Evolutionary conservation across 2,797 vertebrate genomes (phyloP).

Genomic region (Enteromius mattozi): DNA sequence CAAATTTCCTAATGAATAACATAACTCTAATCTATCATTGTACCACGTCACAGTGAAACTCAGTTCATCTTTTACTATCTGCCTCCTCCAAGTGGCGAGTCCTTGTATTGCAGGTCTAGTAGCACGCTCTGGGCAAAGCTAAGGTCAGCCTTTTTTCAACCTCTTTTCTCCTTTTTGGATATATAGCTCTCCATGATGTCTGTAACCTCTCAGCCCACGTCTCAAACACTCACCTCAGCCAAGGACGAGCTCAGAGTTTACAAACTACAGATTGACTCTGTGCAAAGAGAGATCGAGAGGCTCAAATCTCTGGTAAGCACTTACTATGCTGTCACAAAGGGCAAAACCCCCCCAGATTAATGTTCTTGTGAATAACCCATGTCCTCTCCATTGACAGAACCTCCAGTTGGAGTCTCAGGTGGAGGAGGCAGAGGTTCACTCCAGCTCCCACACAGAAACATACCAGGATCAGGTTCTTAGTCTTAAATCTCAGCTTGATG

Average conservation of each 20-base stretch:
- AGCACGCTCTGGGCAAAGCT: background rate
- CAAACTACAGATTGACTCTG: slow-evolving; percentile 72
- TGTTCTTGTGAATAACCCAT: background rate
- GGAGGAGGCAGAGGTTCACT: slow-evolving; percentile 66
- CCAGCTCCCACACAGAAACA: slow-evolving; percentile 66
- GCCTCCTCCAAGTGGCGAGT: slow-evolving; percentile 50
- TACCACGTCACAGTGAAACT: background rate
- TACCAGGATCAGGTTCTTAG: slow-evolving; percentile 68
- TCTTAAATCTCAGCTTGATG: slow-evolving; percentile 71
- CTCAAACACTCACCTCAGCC: slow-evolving; percentile 65
- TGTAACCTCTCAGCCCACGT: slow-evolving; percentile 63
- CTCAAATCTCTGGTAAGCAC: slow-evolving; percentile 66
- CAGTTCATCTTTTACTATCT: slow-evolving; percentile 25
- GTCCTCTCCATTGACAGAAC: slow-evolving; percentile 63
- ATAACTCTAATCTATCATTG: background rate
- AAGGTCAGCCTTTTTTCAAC: background rate
- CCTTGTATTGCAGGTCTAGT: slow-evolving; percentile 9
- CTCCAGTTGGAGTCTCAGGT: slow-evolving; percentile 69
- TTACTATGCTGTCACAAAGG: background rate
- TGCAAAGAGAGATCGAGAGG: slow-evolving; percentile 72
- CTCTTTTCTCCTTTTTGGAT: slow-evolving; percentile 6
- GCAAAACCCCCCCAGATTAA: background rate
- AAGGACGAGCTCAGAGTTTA: slow-evolving; percentile 71
- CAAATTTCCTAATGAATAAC: background rate
- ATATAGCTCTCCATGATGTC: slow-evolving; percentile 66